Base-by-base conservation (phyloP, 2,888 invertebrate species). In the Chydorus sphaericus region DNA sequence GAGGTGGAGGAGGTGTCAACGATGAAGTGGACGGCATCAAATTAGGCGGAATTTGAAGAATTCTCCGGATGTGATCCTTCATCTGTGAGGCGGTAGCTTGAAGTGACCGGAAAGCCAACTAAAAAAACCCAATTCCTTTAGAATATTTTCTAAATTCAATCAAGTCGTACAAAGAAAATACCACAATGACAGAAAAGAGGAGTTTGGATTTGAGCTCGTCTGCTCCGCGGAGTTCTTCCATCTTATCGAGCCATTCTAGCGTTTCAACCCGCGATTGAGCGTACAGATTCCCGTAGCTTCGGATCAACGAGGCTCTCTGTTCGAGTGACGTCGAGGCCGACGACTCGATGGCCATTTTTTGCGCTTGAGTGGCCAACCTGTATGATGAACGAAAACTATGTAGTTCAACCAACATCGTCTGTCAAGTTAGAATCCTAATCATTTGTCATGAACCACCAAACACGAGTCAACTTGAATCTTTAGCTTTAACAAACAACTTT, bases 181-280 rank as follows among this genome's bases (percentile, higher is more conserved):
- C 94, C 73, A 94, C 94, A 63, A 92, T 83, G 58, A 93, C 88
- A 58, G 93, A 94, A 74, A 94, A 94, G 61, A 96, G 79, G 62
- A 96, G 88, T 77, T 94, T 96, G 65, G 85, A 82, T 74, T 96
- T 94, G 61, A 96, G 78, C 66, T 90, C 89, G 58, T 86, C 83
- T 14, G 87, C 85, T 62, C 87, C 84, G 56, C 80, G 77, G 57
- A 96, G 77, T 61, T 86, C 85, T 10, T 83, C 81, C 58, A 94
- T 74, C 30, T 80, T 78, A 63, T 89, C 84, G 59, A 96, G 74
- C 10, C 91, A 86, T 63, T 92, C 89, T 63, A 93, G 72, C 1
- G 88, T 84, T 64, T 90, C 85, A 57, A 86, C 81, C 57, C 92
- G 78, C 31, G 85, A 85, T 63, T 85, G 83, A 53, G 84, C 79